Conservation (phyloP, 2,113 vertebrate species). For the Podarcis muralis region DNA sequence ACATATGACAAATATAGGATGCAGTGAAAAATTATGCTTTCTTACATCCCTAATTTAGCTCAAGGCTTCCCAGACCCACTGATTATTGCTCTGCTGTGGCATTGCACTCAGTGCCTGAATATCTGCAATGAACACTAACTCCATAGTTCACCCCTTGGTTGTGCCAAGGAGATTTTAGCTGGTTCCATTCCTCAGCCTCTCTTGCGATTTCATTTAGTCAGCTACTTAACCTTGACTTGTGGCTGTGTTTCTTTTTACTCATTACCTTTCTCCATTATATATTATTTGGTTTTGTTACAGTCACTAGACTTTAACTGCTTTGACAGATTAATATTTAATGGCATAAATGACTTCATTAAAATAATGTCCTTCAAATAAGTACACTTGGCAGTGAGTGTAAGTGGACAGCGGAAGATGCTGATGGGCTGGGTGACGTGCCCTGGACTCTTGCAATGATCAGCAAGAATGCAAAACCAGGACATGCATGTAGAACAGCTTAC, state of each 20-base stretch:
- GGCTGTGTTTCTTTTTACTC: slow-evolving; percentile 56
- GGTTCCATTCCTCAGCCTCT: slow-evolving; percentile 36
- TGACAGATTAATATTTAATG: slow-evolving; percentile 71
- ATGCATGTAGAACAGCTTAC: background rate
- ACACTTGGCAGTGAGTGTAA: slow-evolving; percentile 52
- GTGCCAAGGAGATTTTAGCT: background rate
- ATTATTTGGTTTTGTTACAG: slow-evolving; percentile 72
- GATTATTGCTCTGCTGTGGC: too few species aligned
- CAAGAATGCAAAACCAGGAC: rapidly evolving
- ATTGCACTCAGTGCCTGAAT: too few species aligned
- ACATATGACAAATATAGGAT: too few species aligned
- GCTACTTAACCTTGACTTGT: slow-evolving; percentile 65
- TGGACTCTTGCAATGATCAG: slow-evolving; percentile 16
- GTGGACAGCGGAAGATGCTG: slow-evolving; percentile 45
- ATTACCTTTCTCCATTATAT: slow-evolving; percentile 64
- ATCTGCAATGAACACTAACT: background rate
- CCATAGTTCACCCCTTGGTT: background rate
- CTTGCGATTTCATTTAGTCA: slow-evolving; percentile 49
- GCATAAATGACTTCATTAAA: slow-evolving; percentile 72
- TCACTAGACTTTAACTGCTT: slow-evolving; percentile 69
- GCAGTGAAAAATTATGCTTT: too few species aligned
- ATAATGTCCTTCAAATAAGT: slow-evolving; percentile 69
- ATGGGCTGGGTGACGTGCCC: background rate
- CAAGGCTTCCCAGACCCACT: too few species aligned
- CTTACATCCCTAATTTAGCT: too few species aligned